Evolutionary conservation across 2,888 invertebrate species (phyloP), one percentile per base, ranked within the genome.

Genomic region (Dryadula phaetusa): DNA sequence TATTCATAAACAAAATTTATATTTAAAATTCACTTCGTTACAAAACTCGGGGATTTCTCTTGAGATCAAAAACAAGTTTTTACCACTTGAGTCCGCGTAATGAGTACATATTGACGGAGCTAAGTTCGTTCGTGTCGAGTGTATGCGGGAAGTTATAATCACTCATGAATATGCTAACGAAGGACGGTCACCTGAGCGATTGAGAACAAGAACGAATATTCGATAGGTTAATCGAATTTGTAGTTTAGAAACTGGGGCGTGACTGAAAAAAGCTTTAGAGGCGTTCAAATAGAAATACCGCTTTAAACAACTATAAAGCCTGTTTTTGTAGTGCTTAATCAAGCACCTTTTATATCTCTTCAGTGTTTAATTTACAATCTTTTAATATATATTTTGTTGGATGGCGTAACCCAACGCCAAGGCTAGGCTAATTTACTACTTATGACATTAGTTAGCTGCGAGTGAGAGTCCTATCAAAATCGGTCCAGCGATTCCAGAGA

Each of bases 111-210:
- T 58, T 46, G 52, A 58, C 42, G 62, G 44, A 7, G 49, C 22
- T 54, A 63, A 67, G 62, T 70, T 61, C 16, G 32, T 63, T 58
- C 47, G 60, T n/a, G 42, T 46, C 46, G 64, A 72, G 65, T 67
- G 63, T 70, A 72, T 71, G 67, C 69, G 62, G 44, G 67, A 73
- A 73, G 68, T 73, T 73, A 71, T 71, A 71, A 70, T 72, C 54
- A 69, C 47, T 65, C 68, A 71, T 71, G 65, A 73, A 73, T 73
- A 73, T 73, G 72, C 52, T 68, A 71, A 68, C 71, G 70, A 64
- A 20, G 52, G 40, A 3, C 40, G 60, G 58, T 22, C 54, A 67
- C 53, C 61, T 47, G 61, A 20, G 52, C 56, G 47, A 66, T 64
- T 64, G 49, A 40, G 37, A 14, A 40, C 28, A 20, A 25, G n/a